Evolutionary conservation across 2,797 vertebrate species (phyloP).

Genomic region (Dallia pectoralis): DNA sequence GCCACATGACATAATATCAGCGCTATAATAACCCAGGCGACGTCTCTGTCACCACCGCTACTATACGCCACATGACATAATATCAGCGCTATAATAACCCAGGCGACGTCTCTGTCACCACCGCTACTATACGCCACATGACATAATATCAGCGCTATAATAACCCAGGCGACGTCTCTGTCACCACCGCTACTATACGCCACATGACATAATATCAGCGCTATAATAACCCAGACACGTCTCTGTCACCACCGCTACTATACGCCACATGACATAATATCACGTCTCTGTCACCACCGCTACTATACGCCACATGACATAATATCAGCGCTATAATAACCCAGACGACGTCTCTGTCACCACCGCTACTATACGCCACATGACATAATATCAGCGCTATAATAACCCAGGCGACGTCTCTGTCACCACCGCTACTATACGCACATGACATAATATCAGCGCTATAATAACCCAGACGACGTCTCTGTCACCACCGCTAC

Average conservation of each 20-base stretch:
- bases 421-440: neutral
- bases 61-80: too few relatives aligned
- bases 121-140: neutral
- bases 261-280: neutral
- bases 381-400: too few relatives aligned
- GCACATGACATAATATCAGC: too few relatives aligned
- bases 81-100: too few relatives aligned
- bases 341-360: neutral
- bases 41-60: neutral
- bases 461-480: constrained; percentile 2
- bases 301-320: too few relatives aligned
- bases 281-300: too few relatives aligned
- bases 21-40: neutral
- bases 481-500: neutral
- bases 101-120: neutral
- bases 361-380: neutral
- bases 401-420: constrained; percentile 1
- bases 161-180: constrained; percentile 1
- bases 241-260: neutral
- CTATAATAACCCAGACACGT: neutral
- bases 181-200: neutral
- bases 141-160: too few relatives aligned
- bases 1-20: too few relatives aligned
- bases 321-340: too few relatives aligned
- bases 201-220: too few relatives aligned